These are phyloP conservation scores for Promerops cafer DNA, from an alignment of 2,113 vertebrate species.

Conservation along the genomic window DNA sequence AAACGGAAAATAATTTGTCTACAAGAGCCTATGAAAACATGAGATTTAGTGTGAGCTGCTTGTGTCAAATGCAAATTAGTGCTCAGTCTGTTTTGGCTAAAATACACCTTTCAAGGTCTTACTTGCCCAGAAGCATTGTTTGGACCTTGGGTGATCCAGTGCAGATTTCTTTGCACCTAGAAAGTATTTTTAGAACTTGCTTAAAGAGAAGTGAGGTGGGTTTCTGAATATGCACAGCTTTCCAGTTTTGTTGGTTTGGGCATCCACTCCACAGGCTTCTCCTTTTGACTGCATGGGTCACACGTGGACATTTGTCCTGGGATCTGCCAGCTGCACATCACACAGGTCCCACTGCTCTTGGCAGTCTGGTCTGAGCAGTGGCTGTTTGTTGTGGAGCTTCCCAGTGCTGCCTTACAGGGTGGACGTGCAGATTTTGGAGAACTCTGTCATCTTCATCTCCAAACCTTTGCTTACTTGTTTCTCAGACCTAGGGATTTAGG, in stretches of 20 bases:
- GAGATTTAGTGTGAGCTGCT: not conserved
- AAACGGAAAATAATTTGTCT: not conserved
- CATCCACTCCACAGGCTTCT: not conserved
- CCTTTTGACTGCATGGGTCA: not conserved
- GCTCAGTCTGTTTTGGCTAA: not conserved
- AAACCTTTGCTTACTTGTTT: not conserved
- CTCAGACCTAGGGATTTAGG: not conserved
- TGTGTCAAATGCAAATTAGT: not conserved
- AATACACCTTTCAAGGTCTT: not conserved
- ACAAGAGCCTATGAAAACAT: not conserved
- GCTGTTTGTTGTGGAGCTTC: not conserved
- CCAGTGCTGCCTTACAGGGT: not conserved
- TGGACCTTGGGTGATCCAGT: not conserved
- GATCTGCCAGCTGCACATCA: not conserved
- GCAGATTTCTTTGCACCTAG: not conserved
- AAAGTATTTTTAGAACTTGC: not conserved
- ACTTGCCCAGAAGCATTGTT: rapidly evolving
- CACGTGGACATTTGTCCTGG: not conserved
- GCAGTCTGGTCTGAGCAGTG: rapidly evolving
- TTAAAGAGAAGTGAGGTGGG: not conserved
- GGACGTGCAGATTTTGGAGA: not conserved
- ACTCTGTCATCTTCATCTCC: not conserved
- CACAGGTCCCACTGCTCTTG: not conserved
- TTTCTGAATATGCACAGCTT: not conserved
- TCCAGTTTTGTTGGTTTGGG: not conserved